Evolutionary conservation across 2,888 invertebrate species (phyloP).

Genomic region (Cynaeus angustus): DNA sequence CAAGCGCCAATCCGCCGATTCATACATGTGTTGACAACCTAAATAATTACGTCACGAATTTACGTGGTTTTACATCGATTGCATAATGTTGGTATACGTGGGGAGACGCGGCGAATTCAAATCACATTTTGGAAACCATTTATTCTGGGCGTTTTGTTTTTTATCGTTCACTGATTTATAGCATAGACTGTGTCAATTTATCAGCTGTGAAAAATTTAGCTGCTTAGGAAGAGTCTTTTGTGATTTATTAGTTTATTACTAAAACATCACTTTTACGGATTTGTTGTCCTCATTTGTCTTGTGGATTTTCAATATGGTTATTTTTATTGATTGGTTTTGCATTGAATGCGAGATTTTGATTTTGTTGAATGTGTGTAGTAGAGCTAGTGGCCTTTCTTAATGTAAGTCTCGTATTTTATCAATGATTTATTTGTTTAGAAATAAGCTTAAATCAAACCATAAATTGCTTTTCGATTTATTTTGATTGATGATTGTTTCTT

Average conservation of each 20-base stretch:
- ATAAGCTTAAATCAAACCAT: background rate
- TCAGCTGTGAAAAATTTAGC: too few species aligned
- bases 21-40: constrained; percentile 42
- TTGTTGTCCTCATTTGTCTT: too few species aligned
- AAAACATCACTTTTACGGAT: too few species aligned
- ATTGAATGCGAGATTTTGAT: background rate
- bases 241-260: too few species aligned
- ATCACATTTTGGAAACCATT: background rate
- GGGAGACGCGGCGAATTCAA: constrained; percentile 2
- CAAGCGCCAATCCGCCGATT: constrained; percentile 63
- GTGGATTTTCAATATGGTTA: too few species aligned
- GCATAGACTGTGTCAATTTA: too few species aligned
- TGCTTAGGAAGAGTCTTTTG: too few species aligned
- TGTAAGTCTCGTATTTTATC: background rate
- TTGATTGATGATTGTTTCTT: constrained; percentile 3
- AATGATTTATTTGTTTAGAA: background rate
- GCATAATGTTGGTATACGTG: constrained; percentile 16
- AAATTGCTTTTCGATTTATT: background rate
- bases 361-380: background rate
- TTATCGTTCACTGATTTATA: too few species aligned
- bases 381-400: background rate
- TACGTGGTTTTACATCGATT: constrained; percentile 5
- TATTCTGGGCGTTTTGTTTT: too few species aligned
- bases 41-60: constrained; percentile 37
- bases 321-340: constrained; percentile 8